Evolutionary conservation across 2,113 vertebrate species (phyloP).

Genomic region (Xiphias gladius): DNA sequence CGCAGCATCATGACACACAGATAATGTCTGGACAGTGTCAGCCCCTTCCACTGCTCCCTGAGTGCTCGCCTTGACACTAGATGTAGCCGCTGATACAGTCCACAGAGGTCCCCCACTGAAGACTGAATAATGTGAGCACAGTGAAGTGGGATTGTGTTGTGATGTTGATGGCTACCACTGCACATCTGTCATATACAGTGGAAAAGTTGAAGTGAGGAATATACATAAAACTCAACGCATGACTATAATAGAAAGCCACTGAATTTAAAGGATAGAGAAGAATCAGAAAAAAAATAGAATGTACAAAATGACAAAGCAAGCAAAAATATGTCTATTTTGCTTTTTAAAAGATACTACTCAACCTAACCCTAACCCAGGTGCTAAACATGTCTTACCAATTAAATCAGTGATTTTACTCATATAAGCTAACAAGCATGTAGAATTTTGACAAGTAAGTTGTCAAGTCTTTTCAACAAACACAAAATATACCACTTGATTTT

Average conservation of each 20-base stretch:
- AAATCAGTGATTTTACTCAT: no score
- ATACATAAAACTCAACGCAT: not conserved
- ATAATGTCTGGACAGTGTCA: conserved; percentile 44
- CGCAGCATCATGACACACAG: conserved; percentile 12
- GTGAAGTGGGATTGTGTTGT: conserved; percentile 10
- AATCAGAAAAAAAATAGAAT: not conserved
- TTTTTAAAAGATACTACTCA: not conserved
- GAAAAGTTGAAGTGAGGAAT: no score
- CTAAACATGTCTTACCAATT: not conserved
- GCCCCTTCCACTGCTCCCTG: conserved; percentile 31
- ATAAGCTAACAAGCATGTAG: no score
- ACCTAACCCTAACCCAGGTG: not conserved
- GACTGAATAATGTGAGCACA: conserved; percentile 42
- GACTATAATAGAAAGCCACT: not conserved
- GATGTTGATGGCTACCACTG: not conserved
- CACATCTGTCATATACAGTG: not conserved
- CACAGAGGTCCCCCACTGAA: conserved; percentile 30
- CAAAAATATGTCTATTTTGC: not conserved
- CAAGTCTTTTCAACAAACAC: no score
- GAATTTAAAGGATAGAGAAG: not conserved
- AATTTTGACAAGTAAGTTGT: no score
- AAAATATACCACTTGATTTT: no score
- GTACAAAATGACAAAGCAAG: not conserved
- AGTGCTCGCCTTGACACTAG: conserved; percentile 22
- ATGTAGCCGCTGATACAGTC: conserved; percentile 51